These are phyloP conservation scores for Catharus bicknelli DNA, from an alignment of 2,113 vertebrate species.

Conservation along the genomic window DNA sequence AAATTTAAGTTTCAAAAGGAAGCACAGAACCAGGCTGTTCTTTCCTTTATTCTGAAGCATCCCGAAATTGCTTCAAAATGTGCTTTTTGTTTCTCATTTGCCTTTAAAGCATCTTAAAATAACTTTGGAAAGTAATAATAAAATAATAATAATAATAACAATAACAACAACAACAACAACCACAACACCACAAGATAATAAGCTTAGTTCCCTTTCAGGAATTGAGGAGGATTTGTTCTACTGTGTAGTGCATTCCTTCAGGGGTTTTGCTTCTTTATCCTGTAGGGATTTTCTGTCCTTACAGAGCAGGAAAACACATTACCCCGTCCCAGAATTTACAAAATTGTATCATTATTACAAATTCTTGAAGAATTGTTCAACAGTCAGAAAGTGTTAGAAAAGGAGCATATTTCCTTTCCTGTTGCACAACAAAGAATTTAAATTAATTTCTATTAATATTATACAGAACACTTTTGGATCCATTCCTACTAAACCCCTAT, in stretches of 20 bases:
- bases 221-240: not conserved
- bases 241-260: not conserved
- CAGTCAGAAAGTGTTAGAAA: not conserved
- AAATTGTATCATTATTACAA: not conserved
- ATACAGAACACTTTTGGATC: not conserved
- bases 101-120: not conserved
- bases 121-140: not conserved
- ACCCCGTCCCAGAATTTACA: not conserved
- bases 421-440: not conserved
- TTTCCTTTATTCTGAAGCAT: not conserved
- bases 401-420: not conserved
- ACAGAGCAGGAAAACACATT: not conserved
- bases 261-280: not conserved
- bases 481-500: not conserved
- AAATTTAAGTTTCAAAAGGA: not conserved
- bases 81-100: not conserved
- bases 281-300: not conserved
- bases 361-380: not conserved
- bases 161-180: not conserved
- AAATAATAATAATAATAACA: fast-evolving
- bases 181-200: not conserved
- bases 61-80: not conserved
- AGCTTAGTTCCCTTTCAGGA: not conserved
- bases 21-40: not conserved
- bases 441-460: not conserved